phyloP scores from a whole-genome alignment of 2,113 vertebrate species.

The Electrona antarctica region DNA sequence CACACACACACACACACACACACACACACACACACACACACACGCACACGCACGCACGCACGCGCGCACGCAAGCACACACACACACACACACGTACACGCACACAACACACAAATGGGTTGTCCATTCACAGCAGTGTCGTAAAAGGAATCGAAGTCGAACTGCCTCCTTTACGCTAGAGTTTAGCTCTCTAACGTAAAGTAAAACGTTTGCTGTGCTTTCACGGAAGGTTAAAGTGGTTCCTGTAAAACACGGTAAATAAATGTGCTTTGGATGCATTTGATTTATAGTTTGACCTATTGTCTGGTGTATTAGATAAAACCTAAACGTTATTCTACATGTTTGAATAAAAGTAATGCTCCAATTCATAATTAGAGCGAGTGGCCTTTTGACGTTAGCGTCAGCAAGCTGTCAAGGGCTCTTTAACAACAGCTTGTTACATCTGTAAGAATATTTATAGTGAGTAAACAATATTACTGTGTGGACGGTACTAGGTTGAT shows the following conservation, averaged over 20 bases:
- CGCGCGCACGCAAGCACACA: no score
- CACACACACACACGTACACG: no score
- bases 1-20: no score
- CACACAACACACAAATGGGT: no score
- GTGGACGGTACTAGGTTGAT: no score
- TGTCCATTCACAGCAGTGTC: constrained; percentile 26
- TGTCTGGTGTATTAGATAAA: accelerated
- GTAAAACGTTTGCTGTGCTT: background rate
- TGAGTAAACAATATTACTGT: no score
- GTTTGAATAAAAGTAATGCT: background rate
- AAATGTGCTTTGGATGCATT: accelerated
- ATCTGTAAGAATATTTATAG: no score
- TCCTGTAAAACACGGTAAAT: constrained; percentile 60
- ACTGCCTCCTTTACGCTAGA: constrained; percentile 25
- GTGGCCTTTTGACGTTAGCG: constrained; percentile 22
- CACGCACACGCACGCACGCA: no score
- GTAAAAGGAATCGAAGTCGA: constrained; percentile 2
- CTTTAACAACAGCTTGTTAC: no score
- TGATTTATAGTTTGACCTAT: accelerated
- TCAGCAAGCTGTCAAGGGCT: constrained; percentile 32
- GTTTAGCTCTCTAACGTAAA: constrained; percentile 54
- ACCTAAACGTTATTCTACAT: accelerated
- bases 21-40: no score
- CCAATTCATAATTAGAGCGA: accelerated
- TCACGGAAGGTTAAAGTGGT: constrained; percentile 75